A percentile compares a stretch with the other conserved stretches of the same genome.
Conservation (phyloP, 2,888 invertebrate genomes). For the Seira ritae region DNA sequence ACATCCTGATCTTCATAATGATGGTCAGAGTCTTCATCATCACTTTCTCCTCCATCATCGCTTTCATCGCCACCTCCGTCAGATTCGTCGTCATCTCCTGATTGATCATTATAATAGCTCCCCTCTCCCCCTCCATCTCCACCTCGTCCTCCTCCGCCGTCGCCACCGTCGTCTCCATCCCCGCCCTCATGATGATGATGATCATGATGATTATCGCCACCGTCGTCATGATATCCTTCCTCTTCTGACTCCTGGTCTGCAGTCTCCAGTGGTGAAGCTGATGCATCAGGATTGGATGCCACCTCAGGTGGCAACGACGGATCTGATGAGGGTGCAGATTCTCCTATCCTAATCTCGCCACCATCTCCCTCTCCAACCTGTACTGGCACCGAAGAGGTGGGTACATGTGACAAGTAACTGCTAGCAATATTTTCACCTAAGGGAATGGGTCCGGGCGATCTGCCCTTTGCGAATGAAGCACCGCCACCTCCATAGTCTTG, state of each 20-base stretch:
- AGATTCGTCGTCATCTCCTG: neutral
- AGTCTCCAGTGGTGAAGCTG: conserved; percentile 29
- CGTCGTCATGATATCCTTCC: conserved; percentile 37
- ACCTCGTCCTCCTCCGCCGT: conserved; percentile 21
- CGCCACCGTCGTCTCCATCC: conserved; percentile 33
- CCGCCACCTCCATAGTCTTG: conserved; percentile 46
- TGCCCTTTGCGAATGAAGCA: conserved; percentile 12
- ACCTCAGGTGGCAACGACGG: neutral
- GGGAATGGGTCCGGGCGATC: neutral
- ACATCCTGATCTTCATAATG: conserved; percentile 51
- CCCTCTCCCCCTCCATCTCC: conserved; percentile 39
- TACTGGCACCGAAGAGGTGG: conserved; percentile 39
- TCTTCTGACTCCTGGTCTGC: conserved; percentile 58
- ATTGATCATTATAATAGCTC: conserved; percentile 17
- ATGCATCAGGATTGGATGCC: conserved; percentile 19
- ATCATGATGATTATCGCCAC: conserved; percentile 43
- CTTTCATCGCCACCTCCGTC: conserved; percentile 21
- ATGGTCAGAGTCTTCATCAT: conserved; percentile 41
- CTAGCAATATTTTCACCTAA: conserved; percentile 45
- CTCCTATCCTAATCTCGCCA: neutral
- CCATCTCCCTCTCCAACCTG: neutral
- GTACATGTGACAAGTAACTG: conserved; percentile 47
- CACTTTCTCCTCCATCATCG: conserved; percentile 49
- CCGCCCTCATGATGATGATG: conserved; percentile 47
- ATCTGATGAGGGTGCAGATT: neutral